Evolutionary conservation across 2,888 invertebrate genomes (phyloP).

Genomic region (Tetanocera ferruginea): DNA sequence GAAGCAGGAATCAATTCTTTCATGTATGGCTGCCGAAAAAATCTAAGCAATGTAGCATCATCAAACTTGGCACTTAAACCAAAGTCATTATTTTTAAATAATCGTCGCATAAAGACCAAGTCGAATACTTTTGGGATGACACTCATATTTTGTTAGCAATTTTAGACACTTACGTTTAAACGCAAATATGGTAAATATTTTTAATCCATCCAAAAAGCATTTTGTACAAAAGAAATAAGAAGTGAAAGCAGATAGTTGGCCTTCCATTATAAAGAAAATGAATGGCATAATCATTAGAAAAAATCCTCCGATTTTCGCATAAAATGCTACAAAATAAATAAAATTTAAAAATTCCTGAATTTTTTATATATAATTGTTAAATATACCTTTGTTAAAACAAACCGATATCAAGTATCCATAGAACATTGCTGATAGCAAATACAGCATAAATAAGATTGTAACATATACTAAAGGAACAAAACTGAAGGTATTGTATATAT

Average conservation of each 20-base stretch:
- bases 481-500: constrained; percentile 56
- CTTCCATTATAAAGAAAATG: constrained; percentile 58
- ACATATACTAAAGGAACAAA: constrained; percentile 53
- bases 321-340: constrained; percentile 59
- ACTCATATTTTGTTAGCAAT: not conserved
- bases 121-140: too few relatives aligned
- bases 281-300: constrained; percentile 63
- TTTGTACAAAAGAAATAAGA: constrained; percentile 59
- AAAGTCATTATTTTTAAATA: too few relatives aligned
- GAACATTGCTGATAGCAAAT: constrained; percentile 61
- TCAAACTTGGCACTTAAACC: too few relatives aligned
- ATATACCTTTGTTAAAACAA: constrained; percentile 66
- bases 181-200: constrained; percentile 63
- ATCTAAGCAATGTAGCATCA: too few relatives aligned
- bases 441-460: constrained; percentile 58
- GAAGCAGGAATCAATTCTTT: constrained; percentile 13
- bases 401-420: constrained; percentile 67
- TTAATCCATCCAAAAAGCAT: constrained; percentile 63
- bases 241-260: constrained; percentile 52
- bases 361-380: not conserved
- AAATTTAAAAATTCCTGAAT: not conserved
- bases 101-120: too few relatives aligned
- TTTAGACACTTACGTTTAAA: constrained; percentile 62
- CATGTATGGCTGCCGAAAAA: too few relatives aligned
- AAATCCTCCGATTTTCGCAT: constrained; percentile 66